Percentiles rank a stretch among this genome's conserved stretches.
phyloP scores from a whole-genome alignment of 1,140 invertebrate species.

The Heliconius himera region DNA sequence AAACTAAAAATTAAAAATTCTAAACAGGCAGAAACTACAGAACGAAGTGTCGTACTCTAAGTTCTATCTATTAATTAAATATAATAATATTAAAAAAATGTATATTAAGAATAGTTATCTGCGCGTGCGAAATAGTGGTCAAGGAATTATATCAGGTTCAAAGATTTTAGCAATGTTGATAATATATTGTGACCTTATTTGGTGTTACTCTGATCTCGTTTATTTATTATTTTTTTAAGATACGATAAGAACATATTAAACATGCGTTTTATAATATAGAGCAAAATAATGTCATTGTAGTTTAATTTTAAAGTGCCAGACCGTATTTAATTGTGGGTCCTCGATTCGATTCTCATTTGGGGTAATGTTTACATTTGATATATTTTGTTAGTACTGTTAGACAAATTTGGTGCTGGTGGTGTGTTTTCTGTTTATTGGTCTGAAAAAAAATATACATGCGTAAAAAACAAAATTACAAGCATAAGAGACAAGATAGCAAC shows the following conservation, averaged over 20 bases:
- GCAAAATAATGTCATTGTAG: neutral
- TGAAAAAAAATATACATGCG: too few species aligned
- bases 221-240: slow-evolving; percentile 1
- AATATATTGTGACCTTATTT: slow-evolving; percentile 21
- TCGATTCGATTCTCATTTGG: too few species aligned
- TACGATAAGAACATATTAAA: neutral
- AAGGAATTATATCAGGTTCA: slow-evolving; percentile 33
- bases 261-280: neutral
- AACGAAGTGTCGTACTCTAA: too few species aligned
- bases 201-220: neutral
- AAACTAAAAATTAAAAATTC: neutral
- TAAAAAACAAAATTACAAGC: too few species aligned
- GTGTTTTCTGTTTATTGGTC: too few species aligned
- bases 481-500: too few species aligned
- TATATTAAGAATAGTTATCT: neutral
- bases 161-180: slow-evolving; percentile 27
- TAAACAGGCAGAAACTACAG: neutral
- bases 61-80: too few species aligned
- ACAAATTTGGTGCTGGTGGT: too few species aligned
- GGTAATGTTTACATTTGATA: too few species aligned
- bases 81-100: neutral
- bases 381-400: too few species aligned
- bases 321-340: too few species aligned
- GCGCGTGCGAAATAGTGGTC: slow-evolving; percentile 23
- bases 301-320: too few species aligned